Evolutionary conservation across 2,113 vertebrate species (phyloP), one percentile per base, ranked within the genome.

Genomic region (Macaca nemestrina): DNA sequence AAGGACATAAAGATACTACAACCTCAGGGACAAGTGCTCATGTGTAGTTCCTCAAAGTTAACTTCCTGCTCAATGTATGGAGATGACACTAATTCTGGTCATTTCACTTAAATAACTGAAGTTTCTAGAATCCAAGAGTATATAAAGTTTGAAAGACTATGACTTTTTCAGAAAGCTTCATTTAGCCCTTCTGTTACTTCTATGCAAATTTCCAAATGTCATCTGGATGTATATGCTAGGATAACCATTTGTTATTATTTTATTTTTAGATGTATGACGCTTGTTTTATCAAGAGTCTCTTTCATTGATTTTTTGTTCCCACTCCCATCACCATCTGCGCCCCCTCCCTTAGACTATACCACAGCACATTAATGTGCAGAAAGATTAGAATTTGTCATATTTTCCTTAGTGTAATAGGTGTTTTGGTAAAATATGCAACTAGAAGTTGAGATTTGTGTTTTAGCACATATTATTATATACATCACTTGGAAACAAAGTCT

Each of bases 61-160:
- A 55, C 84, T 80, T 76, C 32, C 32, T 55, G 14, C 25, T 89
- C 8, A 18, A 9, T 11, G 70, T 22, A 6, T 8, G 48, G n/a
- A 76, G 52, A 38, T 57, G 70, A 94, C 2, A 75, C 6, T 48
- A 35, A 52, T 17, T 9, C 8, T 23, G n/a, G 13, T 52, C 2
- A 18, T 88, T 89, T 82, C 83, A 70, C 61, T 70, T 50, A 18
- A 92, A 45, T 73, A 50, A 67, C 16, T 92, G 35, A 90, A 73
- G 67, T 89, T 93, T 81, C 50, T 38, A 95, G 70, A 94, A 75
- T 67, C 38, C 72, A 93, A 88, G 70, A 88, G n/a, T 83, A 57
- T 3, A 32, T 3, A 5, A 17, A 30, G 48, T 78, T 84, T 55
- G 38, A 95, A 72, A 90, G 92, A 80, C 40, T n/a, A 10, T 52